Evolutionary conservation across 2,797 vertebrate species (phyloP), one percentile per base, ranked within the genome.

Genomic region (Acrocephalus scirpaceus): DNA sequence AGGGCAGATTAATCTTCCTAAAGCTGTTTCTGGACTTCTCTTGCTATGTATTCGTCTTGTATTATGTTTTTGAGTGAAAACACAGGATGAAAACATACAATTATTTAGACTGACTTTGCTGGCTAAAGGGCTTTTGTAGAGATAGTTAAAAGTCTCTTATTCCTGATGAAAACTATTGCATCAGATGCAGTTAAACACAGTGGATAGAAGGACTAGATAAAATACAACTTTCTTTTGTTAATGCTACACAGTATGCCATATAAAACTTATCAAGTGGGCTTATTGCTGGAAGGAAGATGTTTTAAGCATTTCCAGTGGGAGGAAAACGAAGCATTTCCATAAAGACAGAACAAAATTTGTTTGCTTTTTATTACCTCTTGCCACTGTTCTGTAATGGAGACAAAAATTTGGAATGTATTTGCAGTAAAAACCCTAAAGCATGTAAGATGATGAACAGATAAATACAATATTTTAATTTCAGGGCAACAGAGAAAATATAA

Each of bases 391-490:
- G 3, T 64, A 70, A 81, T n/a, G 42, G 10, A 76, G 48, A 72
- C 23, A 92, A 84, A 75, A 79, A 29, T 29, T 70, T 25, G 20
- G 45, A 66, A 53, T 64, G 32, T 73, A 50, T 90, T 65, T 92
- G 22, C 47, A 70, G 29, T 44, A 64, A 48, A 86, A 86, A 13
- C 61, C 44, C n/a, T 83, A 65, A 19, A 91, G 47, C 23, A 11
- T 0, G 0, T 77, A 34, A 93, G 22, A 51, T 0, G 0, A 60
- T 16, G 17, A 86, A 75, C 25, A 78, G 54, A 75, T 66, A 90
- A 96, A 90, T 48, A 76, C 15, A 62, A 85, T 58, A 58, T 78
- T 88, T 71, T 84, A 45, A 91, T 92, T 91, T 86, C 47, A 87
- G 62, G 22, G 48, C 29, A 91, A 80, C 40, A 89, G 54, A 74